phyloP scores from a whole-genome alignment of 2,113 vertebrate genomes.

The Nothoprocta pentlandii region DNA sequence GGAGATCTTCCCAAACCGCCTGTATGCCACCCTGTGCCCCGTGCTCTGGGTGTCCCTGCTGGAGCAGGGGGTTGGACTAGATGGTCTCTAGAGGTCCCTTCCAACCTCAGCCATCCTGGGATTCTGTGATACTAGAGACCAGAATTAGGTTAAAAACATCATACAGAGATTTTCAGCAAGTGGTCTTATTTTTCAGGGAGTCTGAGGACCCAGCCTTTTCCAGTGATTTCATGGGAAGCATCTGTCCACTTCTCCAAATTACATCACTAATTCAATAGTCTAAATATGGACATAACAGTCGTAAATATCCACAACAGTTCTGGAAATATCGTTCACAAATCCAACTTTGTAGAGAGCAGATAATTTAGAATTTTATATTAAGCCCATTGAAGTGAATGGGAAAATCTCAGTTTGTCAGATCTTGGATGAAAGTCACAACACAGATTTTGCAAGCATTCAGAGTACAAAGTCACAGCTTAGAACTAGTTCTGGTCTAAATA shows the following conservation, averaged over 20 bases:
- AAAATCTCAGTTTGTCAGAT: not conserved
- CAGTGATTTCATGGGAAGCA: not conserved
- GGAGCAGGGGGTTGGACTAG: too few relatives aligned
- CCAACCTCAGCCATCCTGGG: too few relatives aligned
- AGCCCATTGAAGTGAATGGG: not conserved
- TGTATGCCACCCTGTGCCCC: too few relatives aligned
- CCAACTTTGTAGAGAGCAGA: not conserved
- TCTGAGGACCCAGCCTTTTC: not conserved
- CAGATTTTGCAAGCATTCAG: not conserved
- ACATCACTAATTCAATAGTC: rapidly evolving
- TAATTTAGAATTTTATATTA: not conserved
- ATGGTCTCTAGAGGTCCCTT: too few relatives aligned
- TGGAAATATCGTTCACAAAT: not conserved
- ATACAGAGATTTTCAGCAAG: not conserved
- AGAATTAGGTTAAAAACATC: not conserved
- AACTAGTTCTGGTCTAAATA: not conserved
- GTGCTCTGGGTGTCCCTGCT: too few relatives aligned
- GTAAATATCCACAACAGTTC: not conserved
- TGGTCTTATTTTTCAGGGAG: not conserved
- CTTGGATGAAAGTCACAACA: not conserved
- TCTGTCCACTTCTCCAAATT: not conserved
- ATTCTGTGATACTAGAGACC: not conserved
- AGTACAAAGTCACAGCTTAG: not conserved
- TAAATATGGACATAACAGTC: not conserved
- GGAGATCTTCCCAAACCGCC: too few relatives aligned